A percentile compares a stretch with the other conserved stretches of the same genome.
These are phyloP conservation scores for Amphiprion clarkii DNA, from an alignment of 2,797 vertebrate species.

Conservation along the genomic window DNA sequence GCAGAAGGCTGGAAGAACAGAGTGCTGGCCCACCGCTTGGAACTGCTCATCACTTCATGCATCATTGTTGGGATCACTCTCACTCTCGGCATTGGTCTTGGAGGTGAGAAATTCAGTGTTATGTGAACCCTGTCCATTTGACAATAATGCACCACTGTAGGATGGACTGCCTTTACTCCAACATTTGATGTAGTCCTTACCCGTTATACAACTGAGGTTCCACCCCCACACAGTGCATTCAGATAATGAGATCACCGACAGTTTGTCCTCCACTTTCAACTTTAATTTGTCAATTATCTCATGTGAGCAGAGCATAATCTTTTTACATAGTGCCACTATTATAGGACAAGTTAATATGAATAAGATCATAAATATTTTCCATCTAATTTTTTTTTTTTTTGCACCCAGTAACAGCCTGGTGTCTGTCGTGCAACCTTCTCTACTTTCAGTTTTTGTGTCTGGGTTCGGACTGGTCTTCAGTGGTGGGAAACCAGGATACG, in stretches of 20 bases:
- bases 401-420: too few relatives aligned
- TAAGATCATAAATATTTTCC: too few relatives aligned
- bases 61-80: constrained; percentile 57
- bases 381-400: too few relatives aligned
- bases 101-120: constrained; percentile 73
- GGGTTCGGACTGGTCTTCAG: background rate
- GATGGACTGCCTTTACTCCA: constrained; percentile 12
- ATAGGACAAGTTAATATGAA: too few relatives aligned
- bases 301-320: background rate
- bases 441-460: too few relatives aligned
- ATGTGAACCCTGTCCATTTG: background rate
- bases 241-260: constrained; percentile 2
- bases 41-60: constrained; percentile 70
- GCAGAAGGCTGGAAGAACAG: constrained; percentile 69
- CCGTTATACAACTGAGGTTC: constrained; percentile 37
- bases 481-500: background rate
- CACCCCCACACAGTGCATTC: background rate
- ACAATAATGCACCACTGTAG: constrained; percentile 35
- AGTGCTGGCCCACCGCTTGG: constrained; percentile 67
- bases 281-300: background rate
- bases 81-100: constrained; percentile 79
- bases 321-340: background rate
- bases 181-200: constrained; percentile 67
- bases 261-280: background rate
- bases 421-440: too few relatives aligned